Percentiles rank a stretch among this genome's conserved stretches.
These are phyloP conservation scores for Brachionus paranguensis DNA, from an alignment of 1,140 invertebrate species.

Conservation along the genomic window DNA sequence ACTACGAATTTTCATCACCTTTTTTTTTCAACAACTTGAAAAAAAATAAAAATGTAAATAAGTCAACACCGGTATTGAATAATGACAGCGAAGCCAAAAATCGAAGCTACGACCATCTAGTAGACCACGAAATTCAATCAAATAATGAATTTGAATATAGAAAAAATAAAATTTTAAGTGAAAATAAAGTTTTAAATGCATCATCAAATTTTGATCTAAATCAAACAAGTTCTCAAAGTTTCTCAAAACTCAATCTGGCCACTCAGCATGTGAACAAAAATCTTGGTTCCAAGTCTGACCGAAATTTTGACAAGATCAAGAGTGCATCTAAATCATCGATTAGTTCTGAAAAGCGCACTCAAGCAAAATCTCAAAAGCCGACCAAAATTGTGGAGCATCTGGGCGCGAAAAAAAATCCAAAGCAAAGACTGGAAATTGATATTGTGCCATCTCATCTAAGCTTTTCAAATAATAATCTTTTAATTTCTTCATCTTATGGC, in stretches of 20 bases:
- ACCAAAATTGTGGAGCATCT: neutral
- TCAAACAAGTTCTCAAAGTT: neutral
- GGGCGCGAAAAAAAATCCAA: neutral
- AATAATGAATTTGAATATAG: neutral
- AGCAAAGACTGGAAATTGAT: conserved; percentile 23
- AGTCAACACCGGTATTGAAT: neutral
- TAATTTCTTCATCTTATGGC: conserved; percentile 34
- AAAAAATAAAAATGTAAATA: conserved; percentile 13
- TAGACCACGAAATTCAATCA: neutral
- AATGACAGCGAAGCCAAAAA: neutral
- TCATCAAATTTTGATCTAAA: neutral
- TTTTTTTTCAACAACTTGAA: neutral
- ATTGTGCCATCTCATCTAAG: conserved; percentile 31
- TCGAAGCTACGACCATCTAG: neutral
- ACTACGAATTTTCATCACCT: neutral
- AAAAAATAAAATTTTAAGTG: neutral
- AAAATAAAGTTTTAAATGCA: neutral
- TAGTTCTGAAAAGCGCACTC: neutral
- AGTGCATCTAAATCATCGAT: neutral
- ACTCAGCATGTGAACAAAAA: neutral
- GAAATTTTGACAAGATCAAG: neutral
- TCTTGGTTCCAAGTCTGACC: neutral
- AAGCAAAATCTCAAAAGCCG: neutral
- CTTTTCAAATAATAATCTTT: conserved; percentile 20
- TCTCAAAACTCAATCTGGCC: neutral